Conservation (phyloP, 2,888 invertebrate genomes). For the Rotaria sp. region DNA sequence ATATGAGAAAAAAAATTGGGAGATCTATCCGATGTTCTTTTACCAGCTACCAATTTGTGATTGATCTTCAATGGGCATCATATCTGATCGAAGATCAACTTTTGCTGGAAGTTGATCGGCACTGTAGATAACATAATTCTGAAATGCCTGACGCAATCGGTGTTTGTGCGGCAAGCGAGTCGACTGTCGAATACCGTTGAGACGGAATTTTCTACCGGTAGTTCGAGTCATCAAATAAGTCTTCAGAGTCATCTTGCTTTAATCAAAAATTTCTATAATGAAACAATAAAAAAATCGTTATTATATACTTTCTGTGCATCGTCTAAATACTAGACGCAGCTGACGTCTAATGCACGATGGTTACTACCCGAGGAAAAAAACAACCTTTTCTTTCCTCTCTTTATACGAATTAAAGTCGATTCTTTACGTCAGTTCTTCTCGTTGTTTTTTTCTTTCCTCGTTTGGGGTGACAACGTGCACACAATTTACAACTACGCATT, state of each 20-base stretch:
- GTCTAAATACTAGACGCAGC: neutral
- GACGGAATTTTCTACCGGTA: neutral
- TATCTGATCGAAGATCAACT: neutral
- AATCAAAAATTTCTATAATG: neutral
- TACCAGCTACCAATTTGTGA: no score
- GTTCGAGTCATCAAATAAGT: neutral
- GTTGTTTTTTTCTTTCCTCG: neutral
- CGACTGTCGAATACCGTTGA: neutral
- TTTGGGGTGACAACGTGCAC: neutral
- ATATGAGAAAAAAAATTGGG: no score
- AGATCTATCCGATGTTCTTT: no score
- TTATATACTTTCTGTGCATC: neutral
- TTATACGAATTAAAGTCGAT: neutral
- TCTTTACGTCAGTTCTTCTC: neutral
- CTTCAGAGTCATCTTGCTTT: neutral
- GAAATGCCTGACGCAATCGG: neutral
- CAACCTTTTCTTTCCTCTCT: neutral
- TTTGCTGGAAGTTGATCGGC: neutral
- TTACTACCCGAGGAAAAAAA: neutral
- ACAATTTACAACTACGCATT: neutral
- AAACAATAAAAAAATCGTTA: neutral
- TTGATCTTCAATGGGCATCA: no score
- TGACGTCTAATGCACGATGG: neutral
- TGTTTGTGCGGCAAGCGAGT: neutral
- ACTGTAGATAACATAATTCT: neutral